A percentile compares a stretch with the other conserved stretches of the same genome.
Evolutionary conservation across 2,888 invertebrate genomes (phyloP).

Genomic region (Euplagia quadripunctaria): DNA sequence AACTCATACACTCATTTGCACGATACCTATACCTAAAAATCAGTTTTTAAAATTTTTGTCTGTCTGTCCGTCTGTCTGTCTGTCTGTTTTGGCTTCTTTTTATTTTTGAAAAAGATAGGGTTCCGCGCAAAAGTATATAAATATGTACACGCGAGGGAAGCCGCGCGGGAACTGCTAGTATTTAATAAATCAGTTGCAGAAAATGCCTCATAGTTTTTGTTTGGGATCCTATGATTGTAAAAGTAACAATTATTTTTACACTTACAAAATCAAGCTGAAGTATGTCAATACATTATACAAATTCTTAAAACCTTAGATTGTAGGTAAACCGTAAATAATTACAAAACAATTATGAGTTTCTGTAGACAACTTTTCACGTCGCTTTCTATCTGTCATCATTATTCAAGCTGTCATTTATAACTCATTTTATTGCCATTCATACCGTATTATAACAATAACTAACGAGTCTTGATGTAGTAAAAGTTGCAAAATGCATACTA

Average conservation of each 20-base stretch:
- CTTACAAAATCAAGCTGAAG: not conserved
- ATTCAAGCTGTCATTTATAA: constrained; percentile 64
- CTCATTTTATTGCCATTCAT: constrained; percentile 57
- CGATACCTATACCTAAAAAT: too few species aligned
- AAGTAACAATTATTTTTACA: not conserved
- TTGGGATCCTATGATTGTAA: not conserved
- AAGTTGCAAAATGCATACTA: constrained; percentile 76
- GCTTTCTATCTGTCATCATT: constrained; percentile 56
- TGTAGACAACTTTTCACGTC: constrained; percentile 27
- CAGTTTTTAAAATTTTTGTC: too few species aligned
- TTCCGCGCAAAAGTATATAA: too few species aligned
- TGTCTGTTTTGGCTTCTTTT: too few species aligned
- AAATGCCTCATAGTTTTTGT: not conserved
- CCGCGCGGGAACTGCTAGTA: too few species aligned
- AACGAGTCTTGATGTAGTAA: constrained; percentile 70
- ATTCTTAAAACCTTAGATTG: constrained; percentile 5
- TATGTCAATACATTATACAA: not conserved
- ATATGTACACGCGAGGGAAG: too few species aligned
- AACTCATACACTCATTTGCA: too few species aligned
- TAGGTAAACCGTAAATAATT: constrained; percentile 22
- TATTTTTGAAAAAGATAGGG: too few species aligned
- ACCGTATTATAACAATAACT: constrained; percentile 65
- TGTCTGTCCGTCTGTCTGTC: too few species aligned
- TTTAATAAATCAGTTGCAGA: not conserved
- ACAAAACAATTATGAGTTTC: constrained; percentile 33